A percentile compares a stretch with the other conserved stretches of the same genome.
phyloP scores from a whole-genome alignment of 2,888 invertebrate species.

The Plutella xylostella region DNA sequence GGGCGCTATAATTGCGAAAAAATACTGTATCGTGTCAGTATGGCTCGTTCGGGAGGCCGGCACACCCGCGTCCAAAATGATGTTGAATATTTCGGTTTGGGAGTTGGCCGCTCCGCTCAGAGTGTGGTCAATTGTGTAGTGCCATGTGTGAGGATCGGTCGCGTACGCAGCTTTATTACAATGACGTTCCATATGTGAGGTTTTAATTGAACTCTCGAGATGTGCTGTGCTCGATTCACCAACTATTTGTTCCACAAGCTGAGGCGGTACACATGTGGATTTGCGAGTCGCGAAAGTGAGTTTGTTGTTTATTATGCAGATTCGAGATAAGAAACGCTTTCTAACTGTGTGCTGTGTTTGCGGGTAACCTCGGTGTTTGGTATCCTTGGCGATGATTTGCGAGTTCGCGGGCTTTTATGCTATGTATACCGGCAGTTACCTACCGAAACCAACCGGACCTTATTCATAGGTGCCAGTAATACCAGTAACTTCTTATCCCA shows the following conservation, averaged over 20 bases:
- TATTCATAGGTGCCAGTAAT: too few species aligned
- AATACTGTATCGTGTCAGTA: neutral
- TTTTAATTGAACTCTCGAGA: conserved; percentile 25
- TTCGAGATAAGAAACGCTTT: too few species aligned
- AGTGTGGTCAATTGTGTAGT: conserved; percentile 21
- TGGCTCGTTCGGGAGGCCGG: neutral
- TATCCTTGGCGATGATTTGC: neutral
- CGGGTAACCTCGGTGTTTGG: neutral
- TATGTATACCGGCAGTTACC: too few species aligned
- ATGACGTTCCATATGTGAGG: conserved; percentile 42
- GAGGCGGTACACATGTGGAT: conserved; percentile 63
- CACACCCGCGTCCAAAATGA: neutral
- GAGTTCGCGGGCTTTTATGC: too few species aligned
- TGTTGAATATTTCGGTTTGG: neutral
- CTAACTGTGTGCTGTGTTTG: neutral
- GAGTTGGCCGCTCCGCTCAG: neutral
- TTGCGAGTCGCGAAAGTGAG: conserved; percentile 61
- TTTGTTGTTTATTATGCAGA: conserved; percentile 16
- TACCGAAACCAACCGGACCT: too few species aligned
- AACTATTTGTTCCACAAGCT: conserved; percentile 60
- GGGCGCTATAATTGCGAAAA: too few species aligned
- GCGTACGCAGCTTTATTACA: conserved; percentile 24
- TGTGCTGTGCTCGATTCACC: conserved; percentile 58
- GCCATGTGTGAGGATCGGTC: conserved; percentile 47
- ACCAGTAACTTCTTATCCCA: too few species aligned